phyloP scores from a whole-genome alignment of 2,113 vertebrate genomes.

The Malurus elegans region DNA sequence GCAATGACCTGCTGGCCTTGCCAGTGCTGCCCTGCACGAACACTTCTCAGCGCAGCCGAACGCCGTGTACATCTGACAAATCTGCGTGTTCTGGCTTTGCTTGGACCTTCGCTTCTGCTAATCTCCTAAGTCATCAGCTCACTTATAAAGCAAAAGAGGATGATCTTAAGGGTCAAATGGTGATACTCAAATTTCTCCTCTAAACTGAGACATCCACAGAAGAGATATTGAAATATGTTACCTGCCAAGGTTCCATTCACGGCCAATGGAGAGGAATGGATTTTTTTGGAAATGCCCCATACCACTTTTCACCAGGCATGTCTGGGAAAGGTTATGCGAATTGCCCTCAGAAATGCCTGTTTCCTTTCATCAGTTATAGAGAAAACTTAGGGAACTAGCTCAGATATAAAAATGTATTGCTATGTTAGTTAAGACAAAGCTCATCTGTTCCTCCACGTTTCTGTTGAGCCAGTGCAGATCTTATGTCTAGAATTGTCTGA shows the following conservation, averaged over 20 bases:
- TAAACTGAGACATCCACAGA: not conserved
- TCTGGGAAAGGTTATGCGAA: not conserved
- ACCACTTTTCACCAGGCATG: not conserved
- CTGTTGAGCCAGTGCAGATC: not conserved
- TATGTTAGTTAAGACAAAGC: not conserved
- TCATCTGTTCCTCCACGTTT: not conserved
- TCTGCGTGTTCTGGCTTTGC: rapidly evolving
- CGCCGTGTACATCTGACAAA: rapidly evolving
- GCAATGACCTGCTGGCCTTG: rapidly evolving
- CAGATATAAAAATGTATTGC: not conserved
- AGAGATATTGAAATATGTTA: not conserved
- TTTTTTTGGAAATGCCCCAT: not conserved
- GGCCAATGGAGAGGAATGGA: not conserved
- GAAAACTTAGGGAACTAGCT: not conserved
- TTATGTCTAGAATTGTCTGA: not conserved
- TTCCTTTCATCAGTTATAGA: not conserved
- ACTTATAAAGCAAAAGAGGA: not conserved
- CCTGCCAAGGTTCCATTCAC: not conserved
- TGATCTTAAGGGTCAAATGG: not conserved
- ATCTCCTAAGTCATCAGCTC: not conserved
- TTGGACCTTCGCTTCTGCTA: not conserved
- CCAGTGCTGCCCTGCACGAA: not conserved
- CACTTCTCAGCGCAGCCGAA: not conserved
- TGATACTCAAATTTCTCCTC: not conserved
- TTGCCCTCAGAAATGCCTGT: not conserved